Base-by-base conservation (phyloP, 2,888 invertebrate species). In the Encarsia formosa region DNA sequence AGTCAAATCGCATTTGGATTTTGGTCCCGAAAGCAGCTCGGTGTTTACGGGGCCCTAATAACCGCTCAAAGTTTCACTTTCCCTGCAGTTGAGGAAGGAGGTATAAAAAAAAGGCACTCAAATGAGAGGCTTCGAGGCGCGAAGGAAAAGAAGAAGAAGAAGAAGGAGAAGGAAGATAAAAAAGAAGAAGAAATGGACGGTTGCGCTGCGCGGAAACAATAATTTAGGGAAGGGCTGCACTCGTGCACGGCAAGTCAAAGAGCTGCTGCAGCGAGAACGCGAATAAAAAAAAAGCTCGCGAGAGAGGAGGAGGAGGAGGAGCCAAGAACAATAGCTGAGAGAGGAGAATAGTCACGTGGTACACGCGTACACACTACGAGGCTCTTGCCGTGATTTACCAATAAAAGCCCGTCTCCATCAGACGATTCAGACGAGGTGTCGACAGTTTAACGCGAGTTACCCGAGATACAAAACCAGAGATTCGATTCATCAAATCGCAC, bases 371-470 rank as follows among this genome's bases (percentile, higher is more conserved):
- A n/a, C 56, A 57, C 54, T 19, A 26, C 54, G 59, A 61, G n/a
- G n/a, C n/a, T n/a, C n/a, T n/a, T n/a, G n/a, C 63, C 62, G 60
- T 60, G 60, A 66, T 64, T 64, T 61, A 52, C 57, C 51, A 61
- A 65, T 65, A 67, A 66, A 65, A 64, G 57, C 59, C 55, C n/a
- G 2, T 4, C 20, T 13, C 5, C 13, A 18, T 37, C 26, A 42
- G 22, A 58, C n/a, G n/a, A n/a, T n/a, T n/a, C n/a, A n/a, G n/a
- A n/a, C n/a, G n/a, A n/a, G n/a, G n/a, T n/a, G n/a, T n/a, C n/a
- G n/a, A n/a, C n/a, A n/a, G n/a, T n/a, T n/a, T n/a, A n/a, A n/a
- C n/a, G n/a, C n/a, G n/a, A n/a, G n/a, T 23, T 11, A 16, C 31
- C 22, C 15, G 11, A 9, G 35, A 18, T 24, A 15, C 23, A 35